phyloP scores from a whole-genome alignment of 2,888 invertebrate genomes.

The Troglohyphantes excavatus region DNA sequence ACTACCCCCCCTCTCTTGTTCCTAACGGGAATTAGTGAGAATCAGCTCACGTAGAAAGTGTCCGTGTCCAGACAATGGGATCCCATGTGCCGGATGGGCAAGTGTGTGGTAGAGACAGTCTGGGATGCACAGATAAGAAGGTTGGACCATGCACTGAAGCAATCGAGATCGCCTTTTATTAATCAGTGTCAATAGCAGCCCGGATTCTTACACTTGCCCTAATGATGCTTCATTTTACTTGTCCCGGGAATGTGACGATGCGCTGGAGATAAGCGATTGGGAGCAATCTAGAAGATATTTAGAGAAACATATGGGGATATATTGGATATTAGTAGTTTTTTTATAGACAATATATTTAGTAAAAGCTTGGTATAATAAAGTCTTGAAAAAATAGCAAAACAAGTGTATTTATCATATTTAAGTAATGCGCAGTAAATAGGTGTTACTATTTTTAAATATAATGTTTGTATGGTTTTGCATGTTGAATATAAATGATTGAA shows the following conservation, averaged over 20 bases:
- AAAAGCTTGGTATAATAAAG: too few relatives aligned
- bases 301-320: too few relatives aligned
- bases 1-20: constrained; percentile 57
- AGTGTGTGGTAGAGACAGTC: constrained; percentile 50
- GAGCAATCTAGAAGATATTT: too few relatives aligned
- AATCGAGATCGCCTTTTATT: constrained; percentile 70
- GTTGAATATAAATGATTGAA: too few relatives aligned
- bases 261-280: not conserved
- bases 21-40: constrained; percentile 64
- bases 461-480: too few relatives aligned
- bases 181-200: constrained; percentile 63
- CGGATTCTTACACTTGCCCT: constrained; percentile 56
- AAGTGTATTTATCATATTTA: too few relatives aligned
- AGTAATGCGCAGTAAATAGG: too few relatives aligned
- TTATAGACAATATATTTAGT: too few relatives aligned
- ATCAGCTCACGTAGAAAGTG: constrained; percentile 77
- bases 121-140: constrained; percentile 65
- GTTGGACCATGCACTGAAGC: constrained; percentile 42
- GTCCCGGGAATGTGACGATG: not conserved
- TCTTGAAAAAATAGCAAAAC: too few relatives aligned
- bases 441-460: too few relatives aligned
- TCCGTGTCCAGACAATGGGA: constrained; percentile 75
- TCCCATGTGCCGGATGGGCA: constrained; percentile 73
- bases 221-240: constrained; percentile 31
- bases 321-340: too few relatives aligned